A percentile compares a stretch with the other conserved stretches of the same genome.
phyloP scores from a whole-genome alignment of 2,888 invertebrate genomes.

The Heliconius erato region DNA sequence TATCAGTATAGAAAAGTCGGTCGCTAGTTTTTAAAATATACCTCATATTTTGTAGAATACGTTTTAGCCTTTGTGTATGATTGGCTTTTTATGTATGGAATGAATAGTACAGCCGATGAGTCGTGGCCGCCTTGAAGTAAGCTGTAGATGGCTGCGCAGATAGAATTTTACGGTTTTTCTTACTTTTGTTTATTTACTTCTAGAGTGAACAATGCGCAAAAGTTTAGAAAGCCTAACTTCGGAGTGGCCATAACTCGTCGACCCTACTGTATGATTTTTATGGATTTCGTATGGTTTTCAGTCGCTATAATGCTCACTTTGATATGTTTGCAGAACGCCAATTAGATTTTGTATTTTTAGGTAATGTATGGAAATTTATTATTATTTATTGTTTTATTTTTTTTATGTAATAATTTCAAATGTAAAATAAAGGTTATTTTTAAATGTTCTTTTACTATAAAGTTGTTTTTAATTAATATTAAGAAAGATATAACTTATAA shows the following conservation, averaged over 20 bases:
- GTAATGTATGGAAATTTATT: conserved; percentile 31
- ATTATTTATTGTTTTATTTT: not conserved
- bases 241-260: not conserved
- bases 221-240: not conserved
- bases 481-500: not conserved
- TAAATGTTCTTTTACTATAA: not conserved
- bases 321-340: conserved; percentile 58
- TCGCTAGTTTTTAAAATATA: conserved; percentile 61
- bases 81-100: conserved; percentile 62
- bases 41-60: conserved; percentile 81
- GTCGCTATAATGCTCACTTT: conserved; percentile 51
- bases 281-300: conserved; percentile 55
- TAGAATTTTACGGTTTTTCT: not conserved
- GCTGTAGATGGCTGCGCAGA: not conserved
- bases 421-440: too few relatives aligned
- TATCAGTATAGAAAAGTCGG: conserved; percentile 22
- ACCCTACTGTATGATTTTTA: conserved; percentile 1
- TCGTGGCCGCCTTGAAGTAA: not conserved
- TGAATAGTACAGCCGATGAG: not conserved
- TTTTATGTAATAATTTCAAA: not conserved
- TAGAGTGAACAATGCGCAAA: not conserved
- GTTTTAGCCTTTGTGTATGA: conserved; percentile 65
- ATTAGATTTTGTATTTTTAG: conserved; percentile 23
- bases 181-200: not conserved
- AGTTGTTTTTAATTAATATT: not conserved